These are phyloP conservation scores for Crioceris asparagi DNA, from an alignment of 2,888 invertebrate genomes.

Conservation along the genomic window DNA sequence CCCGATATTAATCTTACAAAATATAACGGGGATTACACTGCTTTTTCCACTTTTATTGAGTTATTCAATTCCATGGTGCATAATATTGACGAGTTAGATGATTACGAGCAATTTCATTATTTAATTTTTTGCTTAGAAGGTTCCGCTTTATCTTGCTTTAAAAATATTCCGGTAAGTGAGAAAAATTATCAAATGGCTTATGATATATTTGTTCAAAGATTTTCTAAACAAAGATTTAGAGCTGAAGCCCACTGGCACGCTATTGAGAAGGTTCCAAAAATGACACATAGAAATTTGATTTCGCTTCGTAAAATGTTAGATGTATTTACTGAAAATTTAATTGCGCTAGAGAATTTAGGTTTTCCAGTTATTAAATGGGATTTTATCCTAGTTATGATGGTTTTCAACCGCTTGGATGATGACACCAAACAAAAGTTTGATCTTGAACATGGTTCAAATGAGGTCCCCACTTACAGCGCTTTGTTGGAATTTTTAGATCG, in stretches of 20 bases:
- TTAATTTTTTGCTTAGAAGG: no score
- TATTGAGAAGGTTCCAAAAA: no score
- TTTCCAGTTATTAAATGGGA: no score
- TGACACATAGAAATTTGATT: no score
- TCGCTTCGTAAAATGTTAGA: no score
- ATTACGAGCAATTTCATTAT: conserved; percentile 7
- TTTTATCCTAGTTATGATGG: no score
- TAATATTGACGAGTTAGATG: conserved; percentile 2
- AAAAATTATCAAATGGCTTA: conserved; percentile 5
- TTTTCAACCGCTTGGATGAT: background rate
- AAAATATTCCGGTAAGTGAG: background rate
- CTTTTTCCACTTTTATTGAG: conserved; percentile 4
- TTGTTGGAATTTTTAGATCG: background rate
- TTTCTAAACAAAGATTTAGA: conserved; percentile 1
- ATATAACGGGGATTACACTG: no score
- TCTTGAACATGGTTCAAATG: background rate
- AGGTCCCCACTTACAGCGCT: background rate
- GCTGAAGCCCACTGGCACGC: conserved; percentile 5
- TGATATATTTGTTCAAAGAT: background rate
- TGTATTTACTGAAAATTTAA: no score
- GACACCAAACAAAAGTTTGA: background rate
- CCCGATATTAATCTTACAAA: no score
- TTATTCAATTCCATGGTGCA: conserved; percentile 5
- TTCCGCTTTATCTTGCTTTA: conserved; percentile 3
- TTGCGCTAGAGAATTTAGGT: no score